Base-by-base conservation (phyloP, 2,113 vertebrate genomes). In the Notarius quadriscutis region DNA sequence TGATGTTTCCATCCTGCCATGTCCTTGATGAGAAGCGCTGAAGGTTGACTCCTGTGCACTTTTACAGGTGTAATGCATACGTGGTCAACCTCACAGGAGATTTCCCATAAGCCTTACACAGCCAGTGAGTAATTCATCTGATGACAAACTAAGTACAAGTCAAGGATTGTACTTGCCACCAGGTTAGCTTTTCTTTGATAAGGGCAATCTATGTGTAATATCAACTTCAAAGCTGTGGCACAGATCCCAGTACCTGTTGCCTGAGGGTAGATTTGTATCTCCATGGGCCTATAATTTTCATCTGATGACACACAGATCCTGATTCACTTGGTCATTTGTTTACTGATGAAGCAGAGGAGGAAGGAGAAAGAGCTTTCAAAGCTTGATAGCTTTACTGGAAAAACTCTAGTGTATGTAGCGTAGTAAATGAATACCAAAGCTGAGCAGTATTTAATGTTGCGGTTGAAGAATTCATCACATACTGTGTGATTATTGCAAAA, bases 11-110 rank as follows among this genome's bases (percentile, higher is more conserved):
- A 48, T 89, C n/a, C 79, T 72, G 87, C 67, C 81, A 10, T 75
- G 77, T 34, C 75, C 84, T 91, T 84, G 80, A 84, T 51, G 69
- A 50, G 63, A 79, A 53, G 60, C 4, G 58, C 63, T 67, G 81
- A 84, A 86, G 57, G 9, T 65, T 72, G 69, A 41, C 50, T 88
- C 74, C 87, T 62, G 75, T 71, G 27, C 85, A 84, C 71, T 90
- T 90, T 92, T 88, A 84, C 89, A 90, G 80, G 91, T 88, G 88
- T 91, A 89, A 90, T 90, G 69, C 80, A 88, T 89, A 89, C 82
- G 53, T 77, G 83, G 55, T 81, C 69, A 79, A 77, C 83, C 65
- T 81, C 87, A 74, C 71, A 71, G 84, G 57, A 86, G 67, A 69
- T 87, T 51, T 25, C 75, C 83, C 62, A 55, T 84, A 72, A 84